Evolutionary conservation across 2,888 invertebrate species (phyloP).

Genomic region (Drosophila histrio): DNA sequence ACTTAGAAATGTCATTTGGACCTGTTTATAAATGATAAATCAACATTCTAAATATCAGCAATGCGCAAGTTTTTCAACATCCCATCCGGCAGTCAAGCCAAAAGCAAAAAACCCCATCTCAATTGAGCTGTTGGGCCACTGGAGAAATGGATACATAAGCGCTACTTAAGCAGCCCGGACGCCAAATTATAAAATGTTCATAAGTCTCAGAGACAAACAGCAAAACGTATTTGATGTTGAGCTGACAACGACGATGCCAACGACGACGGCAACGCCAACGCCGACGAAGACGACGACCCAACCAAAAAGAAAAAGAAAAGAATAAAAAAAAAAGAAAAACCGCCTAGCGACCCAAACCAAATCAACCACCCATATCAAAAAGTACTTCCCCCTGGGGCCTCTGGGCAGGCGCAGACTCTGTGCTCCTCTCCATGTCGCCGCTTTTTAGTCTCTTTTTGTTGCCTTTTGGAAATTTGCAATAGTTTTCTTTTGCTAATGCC

Average conservation of each 20-base stretch:
- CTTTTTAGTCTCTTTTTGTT: slow-evolving; percentile 17
- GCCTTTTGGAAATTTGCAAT: slow-evolving; percentile 40
- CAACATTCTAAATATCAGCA: slow-evolving; percentile 23
- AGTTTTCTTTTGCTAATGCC: slow-evolving; percentile 50
- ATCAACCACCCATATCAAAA: slow-evolving; percentile 41
- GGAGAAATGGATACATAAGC: slow-evolving; percentile 52
- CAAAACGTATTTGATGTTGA: slow-evolving; percentile 61
- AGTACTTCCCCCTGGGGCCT: slow-evolving; percentile 35
- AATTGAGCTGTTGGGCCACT: slow-evolving; percentile 27
- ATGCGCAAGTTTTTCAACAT: slow-evolving; percentile 19
- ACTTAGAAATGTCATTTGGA: slow-evolving; percentile 18
- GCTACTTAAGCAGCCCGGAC: slow-evolving; percentile 45
- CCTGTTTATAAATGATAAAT: slow-evolving; percentile 30
- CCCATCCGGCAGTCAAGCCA: neutral
- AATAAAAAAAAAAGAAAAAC: neutral
- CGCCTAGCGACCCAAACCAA: slow-evolving; percentile 36
- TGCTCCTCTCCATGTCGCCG: slow-evolving; percentile 13
- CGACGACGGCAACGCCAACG: slow-evolving; percentile 3
- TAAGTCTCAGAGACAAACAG: slow-evolving; percentile 54
- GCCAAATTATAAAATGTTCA: slow-evolving; percentile 63
- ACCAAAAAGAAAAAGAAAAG: slow-evolving; percentile 20
- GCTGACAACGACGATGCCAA: slow-evolving; percentile 50
- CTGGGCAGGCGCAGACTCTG: slow-evolving; percentile 63
- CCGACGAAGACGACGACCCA: slow-evolving; percentile 1
- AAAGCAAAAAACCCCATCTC: slow-evolving; percentile 3